These are phyloP conservation scores for Microctenopoma steveboyesi DNA, from an alignment of 2,797 vertebrate genomes.

Conservation along the genomic window DNA sequence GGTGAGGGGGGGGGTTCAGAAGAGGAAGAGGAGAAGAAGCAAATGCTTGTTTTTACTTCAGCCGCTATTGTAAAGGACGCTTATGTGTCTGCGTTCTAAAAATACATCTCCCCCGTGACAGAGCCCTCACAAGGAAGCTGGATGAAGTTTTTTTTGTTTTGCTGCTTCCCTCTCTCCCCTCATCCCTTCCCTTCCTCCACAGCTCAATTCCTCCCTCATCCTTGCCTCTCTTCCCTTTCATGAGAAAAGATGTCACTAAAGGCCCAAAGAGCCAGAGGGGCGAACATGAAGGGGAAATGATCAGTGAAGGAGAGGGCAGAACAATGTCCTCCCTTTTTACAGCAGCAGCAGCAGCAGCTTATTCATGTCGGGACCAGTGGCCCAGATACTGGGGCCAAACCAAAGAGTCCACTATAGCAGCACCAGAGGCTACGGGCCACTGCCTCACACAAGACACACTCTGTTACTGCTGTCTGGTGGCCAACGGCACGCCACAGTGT, in stretches of 20 bases:
- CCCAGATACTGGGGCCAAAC: conserved; percentile 62
- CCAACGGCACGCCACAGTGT: not conserved
- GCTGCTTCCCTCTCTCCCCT: conserved; percentile 12
- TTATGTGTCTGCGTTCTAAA: conserved; percentile 55
- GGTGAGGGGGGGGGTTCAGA: conserved; percentile 1
- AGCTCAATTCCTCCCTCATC: not conserved
- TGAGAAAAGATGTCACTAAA: conserved; percentile 60
- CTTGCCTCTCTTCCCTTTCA: conserved; percentile 26
- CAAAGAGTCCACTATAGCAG: conserved; percentile 40
- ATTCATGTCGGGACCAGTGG: conserved; percentile 70
- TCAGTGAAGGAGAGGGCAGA: conserved; percentile 28
- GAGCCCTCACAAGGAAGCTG: conserved; percentile 32
- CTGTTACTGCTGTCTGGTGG: conserved; percentile 5
- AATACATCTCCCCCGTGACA: conserved; percentile 62
- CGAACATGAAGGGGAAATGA: conserved; percentile 49
- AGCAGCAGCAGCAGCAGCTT: conserved; percentile 4
- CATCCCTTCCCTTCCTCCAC: conserved; percentile 26
- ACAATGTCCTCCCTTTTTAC: conserved; percentile 47
- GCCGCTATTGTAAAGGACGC: conserved; percentile 26
- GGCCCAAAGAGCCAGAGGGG: conserved; percentile 64
- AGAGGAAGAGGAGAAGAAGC: conserved; percentile 22
- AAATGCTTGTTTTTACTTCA: conserved; percentile 52
- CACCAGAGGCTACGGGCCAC: conserved; percentile 64
- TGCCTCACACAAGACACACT: conserved; percentile 6
- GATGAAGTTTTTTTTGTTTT: conserved; percentile 6